phyloP scores from a whole-genome alignment of 2,888 invertebrate species.

The Xanthia icteritia region DNA sequence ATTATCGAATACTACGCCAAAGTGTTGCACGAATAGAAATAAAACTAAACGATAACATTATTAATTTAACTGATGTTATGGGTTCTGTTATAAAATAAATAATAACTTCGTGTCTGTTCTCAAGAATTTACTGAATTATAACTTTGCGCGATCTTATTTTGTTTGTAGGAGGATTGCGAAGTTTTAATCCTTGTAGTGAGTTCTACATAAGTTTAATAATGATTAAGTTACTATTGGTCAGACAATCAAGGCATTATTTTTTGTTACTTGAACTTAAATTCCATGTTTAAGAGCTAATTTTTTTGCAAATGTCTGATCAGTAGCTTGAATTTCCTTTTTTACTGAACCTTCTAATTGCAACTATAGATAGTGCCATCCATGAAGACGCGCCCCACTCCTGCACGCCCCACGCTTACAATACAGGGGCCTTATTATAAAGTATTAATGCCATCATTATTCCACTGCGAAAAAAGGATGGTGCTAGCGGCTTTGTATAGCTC shows the following conservation, averaged over 20 bases:
- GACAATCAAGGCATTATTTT: background rate
- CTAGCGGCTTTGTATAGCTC: too few relatives aligned
- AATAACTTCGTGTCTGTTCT: slow-evolving; percentile 73
- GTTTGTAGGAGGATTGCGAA: slow-evolving; percentile 44
- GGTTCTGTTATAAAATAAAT: slow-evolving; percentile 75
- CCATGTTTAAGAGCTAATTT: background rate
- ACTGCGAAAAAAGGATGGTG: too few relatives aligned
- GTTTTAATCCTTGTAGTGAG: slow-evolving; percentile 44
- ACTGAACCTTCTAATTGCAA: background rate
- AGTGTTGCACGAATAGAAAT: slow-evolving; percentile 22
- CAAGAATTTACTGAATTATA: slow-evolving; percentile 80
- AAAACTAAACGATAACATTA: slow-evolving; percentile 63
- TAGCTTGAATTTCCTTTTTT: background rate
- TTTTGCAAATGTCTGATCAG: background rate
- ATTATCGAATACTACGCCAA: background rate
- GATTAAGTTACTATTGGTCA: background rate
- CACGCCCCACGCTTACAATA: too few relatives aligned
- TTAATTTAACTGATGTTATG: slow-evolving; percentile 70
- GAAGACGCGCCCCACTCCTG: too few relatives aligned
- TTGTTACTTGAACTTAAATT: background rate
- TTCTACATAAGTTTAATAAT: background rate
- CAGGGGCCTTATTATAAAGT: too few relatives aligned
- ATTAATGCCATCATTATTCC: too few relatives aligned
- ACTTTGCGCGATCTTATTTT: slow-evolving; percentile 75
- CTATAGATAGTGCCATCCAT: too few relatives aligned